phyloP scores from a whole-genome alignment of 2,888 invertebrate species.

The Scaptomyza parva region DNA sequence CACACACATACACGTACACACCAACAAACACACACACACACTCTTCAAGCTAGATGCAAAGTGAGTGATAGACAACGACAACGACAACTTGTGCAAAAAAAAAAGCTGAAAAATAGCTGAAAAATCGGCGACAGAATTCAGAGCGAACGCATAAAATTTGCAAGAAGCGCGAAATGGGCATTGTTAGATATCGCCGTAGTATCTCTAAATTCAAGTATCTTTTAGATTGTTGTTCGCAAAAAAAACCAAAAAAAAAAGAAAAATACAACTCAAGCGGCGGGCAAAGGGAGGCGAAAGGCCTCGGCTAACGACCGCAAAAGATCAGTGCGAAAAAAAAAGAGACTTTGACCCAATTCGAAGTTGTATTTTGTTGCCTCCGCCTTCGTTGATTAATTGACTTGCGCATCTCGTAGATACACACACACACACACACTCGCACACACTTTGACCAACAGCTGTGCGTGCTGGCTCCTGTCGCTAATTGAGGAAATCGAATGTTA shows the following conservation, averaged over 20 bases:
- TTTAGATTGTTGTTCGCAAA: slow-evolving; percentile 11
- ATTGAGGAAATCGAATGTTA: slow-evolving; percentile 81
- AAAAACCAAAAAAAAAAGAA: too few species aligned
- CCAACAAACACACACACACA: slow-evolving; percentile 20
- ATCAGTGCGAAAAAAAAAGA: slow-evolving; percentile 45
- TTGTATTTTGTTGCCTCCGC: slow-evolving; percentile 11
- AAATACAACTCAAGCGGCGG: too few species aligned
- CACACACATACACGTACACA: slow-evolving; percentile 28
- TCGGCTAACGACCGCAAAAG: slow-evolving; percentile 59
- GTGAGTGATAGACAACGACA: slow-evolving; percentile 56
- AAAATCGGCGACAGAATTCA: slow-evolving; percentile 68
- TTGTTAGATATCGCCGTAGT: slow-evolving; percentile 44
- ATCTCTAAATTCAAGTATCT: slow-evolving; percentile 41
- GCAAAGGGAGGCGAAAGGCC: slow-evolving; percentile 21
- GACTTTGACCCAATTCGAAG: slow-evolving; percentile 73
- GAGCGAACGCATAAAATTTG: slow-evolving; percentile 66
- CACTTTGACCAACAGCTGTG: slow-evolving; percentile 39
- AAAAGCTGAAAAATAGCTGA: slow-evolving; percentile 30
- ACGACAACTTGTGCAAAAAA: slow-evolving; percentile 22
- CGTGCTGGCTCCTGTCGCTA: slow-evolving; percentile 71
- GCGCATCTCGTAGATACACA: slow-evolving; percentile 64
- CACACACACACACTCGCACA: slow-evolving; percentile 8
- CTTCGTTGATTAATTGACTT: slow-evolving; percentile 73
- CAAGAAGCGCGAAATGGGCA: slow-evolving; percentile 58
- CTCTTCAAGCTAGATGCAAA: slow-evolving; percentile 63